Evolutionary conservation across 2,113 vertebrate species (phyloP), one percentile per base, ranked within the genome.

Genomic region (Hippotragus niger): DNA sequence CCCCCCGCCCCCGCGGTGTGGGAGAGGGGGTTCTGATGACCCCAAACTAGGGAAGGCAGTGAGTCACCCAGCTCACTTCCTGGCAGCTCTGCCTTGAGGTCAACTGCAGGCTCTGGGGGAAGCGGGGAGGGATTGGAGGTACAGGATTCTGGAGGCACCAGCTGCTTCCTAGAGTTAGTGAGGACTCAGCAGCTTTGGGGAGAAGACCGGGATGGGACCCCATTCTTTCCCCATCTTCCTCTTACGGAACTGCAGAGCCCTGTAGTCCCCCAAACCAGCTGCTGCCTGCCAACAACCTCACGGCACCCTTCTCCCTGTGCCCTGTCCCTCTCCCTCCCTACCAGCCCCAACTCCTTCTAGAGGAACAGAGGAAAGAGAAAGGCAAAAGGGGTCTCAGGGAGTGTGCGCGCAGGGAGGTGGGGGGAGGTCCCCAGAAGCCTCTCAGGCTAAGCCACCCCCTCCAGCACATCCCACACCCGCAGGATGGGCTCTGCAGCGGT

Each of bases 351-450:
- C 6, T 4, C 13, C 36, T 87, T 55, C 84, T 31, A 27, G 31
- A 47, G 13, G 36, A 84, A 87, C 15, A 67, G 52, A 85, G 25
- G 53, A 93, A 31, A 86, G 53, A 64, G 12, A 58, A 81, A 53
- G 21, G 31, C 23, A 47, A 81, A 82, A 78, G 62, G 55, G 21
- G n/a, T 43, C 57, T 96, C 84, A 21, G 29, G 19, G 76, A 71
- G 23, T 7, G 47, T 36, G 7, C 6, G 0, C 0, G 0, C 1
- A 0, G 0, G 4, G 40, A 55, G 19, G 19, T 33, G 21, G 31
- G 33, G 3, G 67, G 29, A 62, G 45, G 82, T 21, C 71, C 16
- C 5, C 64, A 76, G 52, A 36, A 11, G 81, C 47, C 29, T 31
- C 16, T 45, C n/a, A 25, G 50, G 19, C 15, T 50, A 67, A 31